Evolutionary conservation across 1,140 invertebrate species (phyloP).

Genomic region (Geopemphigus sp.): DNA sequence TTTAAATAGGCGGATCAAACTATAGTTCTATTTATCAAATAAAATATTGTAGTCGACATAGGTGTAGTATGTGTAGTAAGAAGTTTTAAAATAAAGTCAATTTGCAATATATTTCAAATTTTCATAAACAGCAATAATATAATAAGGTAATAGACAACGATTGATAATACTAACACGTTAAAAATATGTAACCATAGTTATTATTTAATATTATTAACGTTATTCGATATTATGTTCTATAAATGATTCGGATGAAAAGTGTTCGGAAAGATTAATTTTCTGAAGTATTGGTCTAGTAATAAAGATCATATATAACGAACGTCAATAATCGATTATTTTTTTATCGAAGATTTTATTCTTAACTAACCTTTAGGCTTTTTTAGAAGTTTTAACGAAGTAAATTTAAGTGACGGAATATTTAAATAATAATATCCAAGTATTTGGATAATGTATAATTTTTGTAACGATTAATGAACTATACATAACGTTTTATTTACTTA

Average conservation of each 20-base stretch:
- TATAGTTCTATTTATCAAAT: too few species aligned
- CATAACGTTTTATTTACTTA: too few species aligned
- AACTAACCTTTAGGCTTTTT: too few species aligned
- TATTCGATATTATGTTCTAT: slow-evolving; percentile 9
- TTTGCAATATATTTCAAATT: not conserved
- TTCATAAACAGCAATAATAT: not conserved
- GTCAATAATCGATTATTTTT: not conserved
- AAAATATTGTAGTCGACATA: too few species aligned
- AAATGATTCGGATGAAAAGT: not conserved
- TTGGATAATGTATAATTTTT: too few species aligned
- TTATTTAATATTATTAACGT: slow-evolving; percentile 15
- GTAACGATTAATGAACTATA: too few species aligned
- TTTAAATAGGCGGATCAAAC: too few species aligned
- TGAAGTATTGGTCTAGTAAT: not conserved
- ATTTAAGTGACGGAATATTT: too few species aligned
- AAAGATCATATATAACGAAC: not conserved
- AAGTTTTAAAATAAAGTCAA: not conserved
- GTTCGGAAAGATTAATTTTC: not conserved
- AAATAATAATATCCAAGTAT: too few species aligned
- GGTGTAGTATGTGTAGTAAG: too few species aligned
- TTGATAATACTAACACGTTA: not conserved
- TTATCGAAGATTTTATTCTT: not conserved
- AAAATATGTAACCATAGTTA: not conserved
- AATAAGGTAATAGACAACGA: too few species aligned
- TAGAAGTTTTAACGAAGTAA: not conserved